Percentiles rank a stretch among this genome's conserved stretches.
These are phyloP conservation scores for Aporophyla lueneburgensis DNA, from an alignment of 2,888 invertebrate species.

Conservation along the genomic window DNA sequence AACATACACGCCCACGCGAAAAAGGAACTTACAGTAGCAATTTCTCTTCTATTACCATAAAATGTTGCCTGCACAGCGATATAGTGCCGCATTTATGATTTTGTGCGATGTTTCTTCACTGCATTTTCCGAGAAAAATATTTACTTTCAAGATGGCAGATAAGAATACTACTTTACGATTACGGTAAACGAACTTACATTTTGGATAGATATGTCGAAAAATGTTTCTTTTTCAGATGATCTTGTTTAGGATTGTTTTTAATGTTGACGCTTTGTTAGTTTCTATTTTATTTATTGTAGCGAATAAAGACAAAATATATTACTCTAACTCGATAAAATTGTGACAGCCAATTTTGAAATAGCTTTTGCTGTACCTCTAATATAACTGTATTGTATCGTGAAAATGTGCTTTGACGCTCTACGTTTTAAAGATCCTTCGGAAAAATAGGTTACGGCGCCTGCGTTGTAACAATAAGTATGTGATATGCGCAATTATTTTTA, in stretches of 20 bases:
- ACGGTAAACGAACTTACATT: neutral
- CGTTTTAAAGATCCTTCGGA: neutral
- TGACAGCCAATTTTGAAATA: neutral
- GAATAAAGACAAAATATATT: neutral
- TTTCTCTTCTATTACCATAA: slow-evolving; percentile 17
- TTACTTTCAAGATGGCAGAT: slow-evolving; percentile 30
- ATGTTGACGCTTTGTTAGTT: neutral
- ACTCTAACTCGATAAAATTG: too few species aligned
- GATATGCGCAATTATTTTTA: slow-evolving; percentile 27
- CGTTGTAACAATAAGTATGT: slow-evolving; percentile 11
- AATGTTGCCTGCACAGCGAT: slow-evolving; percentile 22
- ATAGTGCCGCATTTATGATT: slow-evolving; percentile 38
- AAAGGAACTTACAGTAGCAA: slow-evolving; percentile 13
- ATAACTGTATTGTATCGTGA: neutral
- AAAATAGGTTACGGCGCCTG: slow-evolving; percentile 18
- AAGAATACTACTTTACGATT: neutral
- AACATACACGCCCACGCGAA: slow-evolving; percentile 23
- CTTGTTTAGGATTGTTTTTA: neutral
- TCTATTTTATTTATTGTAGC: neutral
- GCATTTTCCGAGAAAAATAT: slow-evolving; percentile 51
- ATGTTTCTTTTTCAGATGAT: neutral
- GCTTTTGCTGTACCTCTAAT: neutral
- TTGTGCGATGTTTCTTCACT: slow-evolving; percentile 31
- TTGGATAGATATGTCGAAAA: too few species aligned
- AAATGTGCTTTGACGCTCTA: neutral